These are phyloP conservation scores for Laspeyria flexula DNA, from an alignment of 2,888 invertebrate species.

Conservation along the genomic window DNA sequence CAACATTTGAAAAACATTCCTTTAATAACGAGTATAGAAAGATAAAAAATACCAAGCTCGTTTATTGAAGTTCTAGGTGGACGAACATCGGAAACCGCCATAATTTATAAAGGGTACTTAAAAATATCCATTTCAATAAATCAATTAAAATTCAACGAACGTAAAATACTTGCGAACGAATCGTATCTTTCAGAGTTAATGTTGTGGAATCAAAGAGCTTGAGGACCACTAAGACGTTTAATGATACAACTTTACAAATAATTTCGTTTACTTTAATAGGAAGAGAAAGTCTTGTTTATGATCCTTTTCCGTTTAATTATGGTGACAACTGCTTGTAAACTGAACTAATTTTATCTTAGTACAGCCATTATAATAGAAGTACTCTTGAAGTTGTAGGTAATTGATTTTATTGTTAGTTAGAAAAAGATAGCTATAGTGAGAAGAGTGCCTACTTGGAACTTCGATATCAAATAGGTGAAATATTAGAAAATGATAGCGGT, in stretches of 20 bases:
- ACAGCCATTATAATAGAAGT: neutral
- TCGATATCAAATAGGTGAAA: too few relatives aligned
- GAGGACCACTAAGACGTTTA: slow-evolving; percentile 29
- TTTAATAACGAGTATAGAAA: too few relatives aligned
- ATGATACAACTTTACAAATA: slow-evolving; percentile 55
- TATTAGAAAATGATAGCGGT: too few relatives aligned
- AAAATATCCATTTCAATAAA: slow-evolving; percentile 21
- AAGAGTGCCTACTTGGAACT: too few relatives aligned
- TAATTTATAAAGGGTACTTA: too few relatives aligned
- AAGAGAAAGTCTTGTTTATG: slow-evolving; percentile 26
- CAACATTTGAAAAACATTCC: too few relatives aligned
- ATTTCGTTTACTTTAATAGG: slow-evolving; percentile 48
- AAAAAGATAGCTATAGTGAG: too few relatives aligned
- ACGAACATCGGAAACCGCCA: too few relatives aligned
- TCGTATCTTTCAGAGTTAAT: slow-evolving; percentile 36
- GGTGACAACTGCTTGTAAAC: slow-evolving; percentile 9
- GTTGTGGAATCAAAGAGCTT: slow-evolving; percentile 46
- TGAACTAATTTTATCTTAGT: neutral
- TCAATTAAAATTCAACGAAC: slow-evolving; percentile 15
- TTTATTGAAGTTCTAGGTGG: too few relatives aligned
- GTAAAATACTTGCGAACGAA: slow-evolving; percentile 14
- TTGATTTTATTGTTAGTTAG: too few relatives aligned
- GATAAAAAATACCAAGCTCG: too few relatives aligned
- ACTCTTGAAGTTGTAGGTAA: too few relatives aligned
- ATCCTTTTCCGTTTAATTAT: slow-evolving; percentile 12